Evolutionary conservation across 2,797 vertebrate genomes (phyloP).

Genomic region (Decapterus maruadsi): DNA sequence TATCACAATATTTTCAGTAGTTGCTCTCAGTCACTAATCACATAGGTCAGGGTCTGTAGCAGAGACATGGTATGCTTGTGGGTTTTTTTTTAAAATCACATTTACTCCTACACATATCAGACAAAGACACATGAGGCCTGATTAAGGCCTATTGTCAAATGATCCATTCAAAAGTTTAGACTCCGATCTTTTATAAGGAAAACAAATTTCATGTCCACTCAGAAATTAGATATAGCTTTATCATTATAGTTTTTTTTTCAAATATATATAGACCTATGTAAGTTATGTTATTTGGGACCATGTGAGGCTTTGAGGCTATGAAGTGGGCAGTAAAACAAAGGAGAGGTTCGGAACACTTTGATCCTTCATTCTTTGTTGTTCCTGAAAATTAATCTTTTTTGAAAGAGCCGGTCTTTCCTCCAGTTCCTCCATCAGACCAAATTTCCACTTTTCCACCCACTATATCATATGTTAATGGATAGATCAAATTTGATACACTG

Average conservation of each 20-base stretch:
- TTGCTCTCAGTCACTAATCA: no score
- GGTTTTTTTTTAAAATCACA: slow-evolving; percentile 13
- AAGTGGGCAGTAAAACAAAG: neutral
- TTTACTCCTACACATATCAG: neutral
- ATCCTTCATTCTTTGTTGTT: no score
- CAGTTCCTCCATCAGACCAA: neutral
- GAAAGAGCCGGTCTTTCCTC: neutral
- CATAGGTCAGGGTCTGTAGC: neutral
- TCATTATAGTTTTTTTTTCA: no score
- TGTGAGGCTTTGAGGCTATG: neutral
- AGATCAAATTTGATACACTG: no score
- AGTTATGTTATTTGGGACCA: neutral
- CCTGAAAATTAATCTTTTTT: no score
- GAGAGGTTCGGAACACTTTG: no score
- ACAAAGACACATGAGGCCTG: no score
- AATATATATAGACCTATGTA: no score
- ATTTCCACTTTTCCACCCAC: neutral
- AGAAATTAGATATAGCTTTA: neutral
- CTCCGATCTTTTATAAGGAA: neutral
- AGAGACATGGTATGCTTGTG: neutral
- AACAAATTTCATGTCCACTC: neutral
- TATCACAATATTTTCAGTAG: no score
- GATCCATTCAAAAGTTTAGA: no score
- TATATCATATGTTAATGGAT: neutral
- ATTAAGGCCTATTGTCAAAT: no score